Base-by-base conservation (phyloP, 2,797 vertebrate genomes). In the Chloroceryle amazona region DNA sequence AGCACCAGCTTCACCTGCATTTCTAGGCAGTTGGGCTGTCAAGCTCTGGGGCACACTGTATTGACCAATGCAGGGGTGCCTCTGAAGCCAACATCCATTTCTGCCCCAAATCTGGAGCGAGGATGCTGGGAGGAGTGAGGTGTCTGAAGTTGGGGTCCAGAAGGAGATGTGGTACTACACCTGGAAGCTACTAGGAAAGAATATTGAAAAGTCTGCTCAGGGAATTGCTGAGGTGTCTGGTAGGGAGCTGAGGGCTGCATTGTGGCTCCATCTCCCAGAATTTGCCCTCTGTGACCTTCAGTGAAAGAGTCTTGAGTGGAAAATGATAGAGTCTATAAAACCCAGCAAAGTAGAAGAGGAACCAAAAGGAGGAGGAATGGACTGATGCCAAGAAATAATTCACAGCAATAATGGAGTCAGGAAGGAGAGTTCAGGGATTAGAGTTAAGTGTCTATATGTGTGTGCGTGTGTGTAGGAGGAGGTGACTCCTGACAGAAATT, bases 401-500 rank as follows among this genome's bases (percentile, higher is more conserved):
- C 93, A 79, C 35, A 62, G 92, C 79, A 93, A 49, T 94, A 91
- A 86, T 4, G 29, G 81, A 89, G 93, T 61, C 68, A 81, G 89
- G 55, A 97, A 95, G 42, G 78, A 90, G 87, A 93, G 92, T 93
- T 92, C 87, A 78, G 91, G 89, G 81, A 81, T 89, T 95, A 70
- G 86, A 92, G 76, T 84, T 76, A 95, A 95, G 86, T 55, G n/a
- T 79, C 81, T 94, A 4, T 60, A 21, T 31, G 42, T 47, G 47
- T 41, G 72, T n/a, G 74, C 1, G 2, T 55, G 4, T 55, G 57
- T 58, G 51, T 13, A 80, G 25, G 42, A 93, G 58, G 73, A 88
- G 62, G 73, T 58, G 81, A 70, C 35, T 87, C 72, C 76, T 89
- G 74, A 90, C 75, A 96, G 86, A 82, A 94, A 86, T 22, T 83